Evolutionary conservation across 2,113 vertebrate genomes (phyloP).

Genomic region (Mastomys coucha): DNA sequence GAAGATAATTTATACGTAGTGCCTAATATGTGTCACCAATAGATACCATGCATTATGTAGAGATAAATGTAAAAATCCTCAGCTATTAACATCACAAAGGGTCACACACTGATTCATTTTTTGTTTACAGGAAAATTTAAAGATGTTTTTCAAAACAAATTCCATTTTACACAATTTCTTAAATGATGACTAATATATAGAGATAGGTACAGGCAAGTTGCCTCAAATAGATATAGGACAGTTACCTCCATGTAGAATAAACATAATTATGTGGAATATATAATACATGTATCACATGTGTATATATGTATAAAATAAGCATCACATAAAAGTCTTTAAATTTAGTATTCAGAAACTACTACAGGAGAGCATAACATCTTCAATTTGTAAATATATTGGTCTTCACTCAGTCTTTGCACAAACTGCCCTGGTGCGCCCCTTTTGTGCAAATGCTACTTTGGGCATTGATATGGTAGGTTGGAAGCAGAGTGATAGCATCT

Average conservation of each 20-base stretch:
- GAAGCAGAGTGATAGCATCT: background rate
- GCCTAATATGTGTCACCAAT: background rate
- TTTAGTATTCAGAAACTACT: background rate
- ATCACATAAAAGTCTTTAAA: background rate
- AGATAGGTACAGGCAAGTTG: too few relatives aligned
- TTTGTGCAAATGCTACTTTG: too few relatives aligned
- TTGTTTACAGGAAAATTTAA: background rate
- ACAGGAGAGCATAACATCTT: background rate
- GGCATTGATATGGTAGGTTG: too few relatives aligned
- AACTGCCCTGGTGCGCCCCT: accelerated
- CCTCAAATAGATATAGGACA: background rate
- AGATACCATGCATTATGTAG: background rate
- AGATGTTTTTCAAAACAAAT: background rate
- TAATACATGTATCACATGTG: background rate
- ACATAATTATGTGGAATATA: background rate
- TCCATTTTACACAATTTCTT: background rate
- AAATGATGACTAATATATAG: background rate
- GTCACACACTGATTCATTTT: background rate
- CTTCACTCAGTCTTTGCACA: background rate
- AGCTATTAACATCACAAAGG: background rate
- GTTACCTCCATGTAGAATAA: background rate
- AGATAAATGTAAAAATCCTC: background rate
- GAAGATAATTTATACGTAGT: background rate
- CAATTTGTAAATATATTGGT: background rate
- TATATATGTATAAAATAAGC: background rate